These are phyloP conservation scores for Standfussiana lucernea DNA, from an alignment of 2,888 invertebrate species.

Conservation along the genomic window DNA sequence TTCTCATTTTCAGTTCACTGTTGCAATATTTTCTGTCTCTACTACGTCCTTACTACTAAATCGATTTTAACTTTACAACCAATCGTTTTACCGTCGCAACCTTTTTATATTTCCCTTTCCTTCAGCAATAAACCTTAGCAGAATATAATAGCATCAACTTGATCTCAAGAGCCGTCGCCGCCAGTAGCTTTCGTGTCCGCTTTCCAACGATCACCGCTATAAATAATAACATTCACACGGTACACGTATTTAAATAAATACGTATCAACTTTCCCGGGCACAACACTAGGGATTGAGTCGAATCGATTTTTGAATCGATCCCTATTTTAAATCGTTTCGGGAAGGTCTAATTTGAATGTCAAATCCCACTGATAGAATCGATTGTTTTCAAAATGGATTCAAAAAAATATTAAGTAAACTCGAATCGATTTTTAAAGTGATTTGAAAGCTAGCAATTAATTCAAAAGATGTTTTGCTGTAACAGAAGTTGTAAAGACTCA, in stretches of 20 bases:
- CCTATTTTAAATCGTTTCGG: constrained; percentile 3
- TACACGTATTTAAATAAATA: constrained; percentile 78
- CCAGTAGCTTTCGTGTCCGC: constrained; percentile 72
- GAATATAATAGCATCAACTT: constrained; percentile 43
- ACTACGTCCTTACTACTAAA: background rate
- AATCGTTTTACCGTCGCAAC: background rate
- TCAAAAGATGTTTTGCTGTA: background rate
- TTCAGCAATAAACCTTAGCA: constrained; percentile 42
- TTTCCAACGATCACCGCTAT: constrained; percentile 79
- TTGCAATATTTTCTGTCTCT: background rate
- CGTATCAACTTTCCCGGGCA: constrained; percentile 78
- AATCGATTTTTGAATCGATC: constrained; percentile 47
- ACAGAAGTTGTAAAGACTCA: background rate
- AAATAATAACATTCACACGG: constrained; percentile 85
- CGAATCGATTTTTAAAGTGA: background rate
- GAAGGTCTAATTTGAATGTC: constrained; percentile 10
- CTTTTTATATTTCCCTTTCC: constrained; percentile 35
- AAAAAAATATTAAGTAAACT: background rate
- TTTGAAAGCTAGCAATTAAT: background rate
- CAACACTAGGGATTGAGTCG: constrained; percentile 35
- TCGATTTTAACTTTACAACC: background rate
- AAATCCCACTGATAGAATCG: background rate
- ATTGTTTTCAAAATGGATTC: background rate
- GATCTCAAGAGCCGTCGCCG: constrained; percentile 41
- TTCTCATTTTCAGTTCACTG: no score